phyloP scores from a whole-genome alignment of 1,140 invertebrate genomes.

The Drosophila nebulosa region DNA sequence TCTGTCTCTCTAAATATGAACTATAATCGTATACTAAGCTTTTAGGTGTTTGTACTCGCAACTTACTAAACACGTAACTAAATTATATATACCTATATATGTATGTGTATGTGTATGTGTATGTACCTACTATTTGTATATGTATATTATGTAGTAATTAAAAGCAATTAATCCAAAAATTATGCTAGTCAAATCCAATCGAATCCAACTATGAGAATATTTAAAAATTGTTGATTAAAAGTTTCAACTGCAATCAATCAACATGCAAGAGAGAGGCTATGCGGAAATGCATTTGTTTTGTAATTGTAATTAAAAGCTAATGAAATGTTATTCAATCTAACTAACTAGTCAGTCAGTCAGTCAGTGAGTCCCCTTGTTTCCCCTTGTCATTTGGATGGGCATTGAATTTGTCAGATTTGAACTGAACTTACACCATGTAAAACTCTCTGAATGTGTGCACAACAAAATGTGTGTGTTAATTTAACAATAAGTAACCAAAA shows the following conservation, averaged over 20 bases:
- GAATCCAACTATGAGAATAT: no score
- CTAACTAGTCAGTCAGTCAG: slow-evolving; percentile 63
- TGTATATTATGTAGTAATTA: slow-evolving; percentile 26
- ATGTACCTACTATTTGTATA: background rate
- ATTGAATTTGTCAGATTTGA: slow-evolving; percentile 11
- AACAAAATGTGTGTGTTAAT: slow-evolving; percentile 22
- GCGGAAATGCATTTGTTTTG: slow-evolving; percentile 20
- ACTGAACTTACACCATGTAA: slow-evolving; percentile 22
- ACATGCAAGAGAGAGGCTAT: slow-evolving; percentile 44
- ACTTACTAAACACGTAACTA: slow-evolving; percentile 19
- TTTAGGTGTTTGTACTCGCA: slow-evolving; percentile 37
- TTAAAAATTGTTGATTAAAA: slow-evolving; percentile 4
- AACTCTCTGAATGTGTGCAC: background rate
- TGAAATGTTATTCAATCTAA: slow-evolving; percentile 16
- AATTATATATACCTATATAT: background rate
- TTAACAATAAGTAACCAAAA: background rate
- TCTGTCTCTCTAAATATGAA: background rate
- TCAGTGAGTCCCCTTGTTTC: no score
- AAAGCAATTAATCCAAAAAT: slow-evolving; percentile 39
- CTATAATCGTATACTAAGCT: slow-evolving; percentile 31
- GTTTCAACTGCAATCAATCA: slow-evolving; percentile 17
- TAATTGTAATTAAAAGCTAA: background rate
- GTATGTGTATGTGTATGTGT: no score
- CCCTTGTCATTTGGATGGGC: background rate
- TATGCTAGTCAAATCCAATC: slow-evolving; percentile 70